Evolutionary conservation across 2,113 vertebrate genomes (phyloP), one percentile per base, ranked within the genome.

Genomic region (Ctenodactylus gundi): DNA sequence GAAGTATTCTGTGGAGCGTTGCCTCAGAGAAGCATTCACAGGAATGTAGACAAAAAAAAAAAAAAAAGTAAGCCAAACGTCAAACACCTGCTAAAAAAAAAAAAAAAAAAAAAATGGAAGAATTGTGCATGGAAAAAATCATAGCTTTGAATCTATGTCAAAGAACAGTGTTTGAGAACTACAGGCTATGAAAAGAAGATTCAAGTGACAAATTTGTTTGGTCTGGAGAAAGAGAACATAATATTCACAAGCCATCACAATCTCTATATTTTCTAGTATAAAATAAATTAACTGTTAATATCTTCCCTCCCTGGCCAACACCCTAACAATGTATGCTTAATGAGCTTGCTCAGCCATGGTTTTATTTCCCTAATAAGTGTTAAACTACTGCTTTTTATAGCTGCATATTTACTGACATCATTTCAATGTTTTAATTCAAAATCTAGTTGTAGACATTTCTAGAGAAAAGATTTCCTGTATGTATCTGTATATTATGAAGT

Each of bases 11-110:
- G 11, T 72, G 85, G 92, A 85, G 8, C 31, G 41, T 64, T 68
- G 60, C 14, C 49, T 88, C 70, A 78, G 58, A 65, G 92, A 77
- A 94, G 15, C 0, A 4, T 76, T 77, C 62, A 20, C 31, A 73
- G 64, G 51, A 95, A 93, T 90, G 82, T 41, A 92, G 91, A 85
- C 62, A 93, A 94, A 95, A 94, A 49, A 91, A 55, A n/a, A 44
- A 78, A 77, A 87, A 34, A n/a, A n/a, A n/a, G n/a, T 86, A 75
- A 85, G 29, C 75, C 91, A 44, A 67, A 95, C 85, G 34, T 55
- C 73, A 81, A 70, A 77, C 20, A 82, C 80, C 25, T 70, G 17
- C 21, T 77, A 85, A 68, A 39, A 60, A 78, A 90, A 93, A 90
- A 94, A 95, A 94, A 49, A 91, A 55, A n/a, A 44, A 78, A 77